Evolutionary conservation across 2,797 vertebrate genomes (phyloP), one percentile per base, ranked within the genome.

Genomic region (Sebastes melanostomus): DNA sequence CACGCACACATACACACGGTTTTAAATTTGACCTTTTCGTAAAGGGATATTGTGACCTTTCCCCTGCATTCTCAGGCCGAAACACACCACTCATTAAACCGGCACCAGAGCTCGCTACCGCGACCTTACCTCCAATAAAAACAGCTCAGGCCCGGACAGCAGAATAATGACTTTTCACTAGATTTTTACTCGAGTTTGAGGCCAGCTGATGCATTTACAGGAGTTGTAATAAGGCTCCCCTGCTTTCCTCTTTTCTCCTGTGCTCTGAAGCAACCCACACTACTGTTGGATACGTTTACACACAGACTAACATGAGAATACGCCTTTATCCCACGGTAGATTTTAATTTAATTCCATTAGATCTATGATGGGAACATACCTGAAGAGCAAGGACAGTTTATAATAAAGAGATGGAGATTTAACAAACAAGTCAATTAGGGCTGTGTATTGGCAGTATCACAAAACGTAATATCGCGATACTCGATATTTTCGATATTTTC

Each of bases 11-110:
- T 9, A 13, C 30, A 52, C 16, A 8, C 34, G 22, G 66, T 67
- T 89, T 84, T 85, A 81, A 79, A 85, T 63, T 46, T 92, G 88
- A 92, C 90, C 88, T 89, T 91, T 87, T 72, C 27, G 18, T 82
- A 60, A 78, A 86, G 60, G 81, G 73, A 91, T 82, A 86, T 59
- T 75, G 81, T 86, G 83, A 78, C 86, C 88, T 88, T 91, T 90
- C 77, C 73, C 80, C 75, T 84, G 75, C 81, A 86, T 85, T 88
- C 77, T 84, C 75, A 66, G 82, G 68, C 70, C 16, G 5, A 76
- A 79, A 59, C 81, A 74, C 77, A 77, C 56, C 59, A 18, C 82
- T 81, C 75, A 81, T 88, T 90, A 91, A 93, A 92, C 70, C 54
- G 2, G 61, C 71, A 66, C 38, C 77, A 80, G 69, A 84, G 80